phyloP scores from a whole-genome alignment of 1,140 invertebrate species.

The Heliconius eleuchia region DNA sequence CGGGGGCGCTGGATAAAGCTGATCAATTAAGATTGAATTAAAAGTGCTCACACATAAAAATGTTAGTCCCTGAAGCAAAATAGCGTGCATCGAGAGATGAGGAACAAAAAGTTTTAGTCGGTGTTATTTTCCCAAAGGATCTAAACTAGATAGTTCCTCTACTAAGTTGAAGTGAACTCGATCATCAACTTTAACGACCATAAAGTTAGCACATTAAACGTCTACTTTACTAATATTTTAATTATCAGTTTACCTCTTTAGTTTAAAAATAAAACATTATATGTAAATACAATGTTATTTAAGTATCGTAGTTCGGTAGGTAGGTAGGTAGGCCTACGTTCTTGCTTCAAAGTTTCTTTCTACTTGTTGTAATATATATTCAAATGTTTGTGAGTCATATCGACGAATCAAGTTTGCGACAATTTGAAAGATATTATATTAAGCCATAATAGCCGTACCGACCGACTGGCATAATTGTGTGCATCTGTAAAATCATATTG shows the following conservation, averaged over 20 bases:
- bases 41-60: constrained; percentile 47
- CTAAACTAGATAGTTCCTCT: constrained; percentile 50
- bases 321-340: no score
- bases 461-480: no score
- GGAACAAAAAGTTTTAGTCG: constrained; percentile 51
- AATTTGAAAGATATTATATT: no score
- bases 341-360: no score
- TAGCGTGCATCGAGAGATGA: constrained; percentile 40
- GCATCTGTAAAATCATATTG: no score
- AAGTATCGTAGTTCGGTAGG: no score
- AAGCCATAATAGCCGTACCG: no score
- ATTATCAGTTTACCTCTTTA: constrained; percentile 31
- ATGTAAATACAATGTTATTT: no score
- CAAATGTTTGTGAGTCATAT: no score
- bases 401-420: no score
- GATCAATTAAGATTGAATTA: constrained; percentile 51
- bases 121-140: constrained; percentile 69
- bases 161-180: constrained; percentile 60
- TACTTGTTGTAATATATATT: no score
- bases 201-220: constrained; percentile 60
- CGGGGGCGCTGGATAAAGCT: constrained; percentile 49
- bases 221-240: constrained; percentile 57
- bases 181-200: constrained; percentile 71
- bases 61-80: constrained; percentile 39
- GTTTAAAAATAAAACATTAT: not conserved